phyloP scores from a whole-genome alignment of 2,113 vertebrate species.

The Melanerpes formicivorus region DNA sequence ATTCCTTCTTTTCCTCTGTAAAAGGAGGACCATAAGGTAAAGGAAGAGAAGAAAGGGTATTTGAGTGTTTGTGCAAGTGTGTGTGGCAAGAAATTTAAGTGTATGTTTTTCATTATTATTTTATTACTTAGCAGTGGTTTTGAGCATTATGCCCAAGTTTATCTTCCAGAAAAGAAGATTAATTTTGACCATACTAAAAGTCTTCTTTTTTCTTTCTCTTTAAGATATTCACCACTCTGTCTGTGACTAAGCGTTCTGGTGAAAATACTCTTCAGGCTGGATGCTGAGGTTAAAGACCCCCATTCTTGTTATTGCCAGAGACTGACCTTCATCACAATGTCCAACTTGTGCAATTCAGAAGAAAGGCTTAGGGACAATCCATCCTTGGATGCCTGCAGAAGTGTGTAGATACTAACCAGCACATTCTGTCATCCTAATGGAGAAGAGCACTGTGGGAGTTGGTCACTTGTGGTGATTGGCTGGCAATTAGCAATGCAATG shows the following conservation, averaged over 20 bases:
- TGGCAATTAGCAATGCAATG: slow-evolving; percentile 62
- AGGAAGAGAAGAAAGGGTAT: neutral
- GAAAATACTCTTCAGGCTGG: slow-evolving; percentile 53
- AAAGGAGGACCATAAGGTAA: neutral
- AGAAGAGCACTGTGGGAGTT: neutral
- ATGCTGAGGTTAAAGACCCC: slow-evolving; percentile 81
- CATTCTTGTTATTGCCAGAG: slow-evolving; percentile 70
- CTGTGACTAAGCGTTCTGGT: slow-evolving; percentile 71
- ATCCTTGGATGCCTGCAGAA: neutral
- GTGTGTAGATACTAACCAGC: neutral
- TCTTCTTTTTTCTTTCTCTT: neutral
- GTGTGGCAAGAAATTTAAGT: neutral
- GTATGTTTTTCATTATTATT: neutral
- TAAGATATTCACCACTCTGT: slow-evolving; percentile 76
- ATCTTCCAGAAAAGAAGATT: neutral
- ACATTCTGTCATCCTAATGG: accelerated
- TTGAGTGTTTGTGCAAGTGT: neutral
- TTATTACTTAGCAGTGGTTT: neutral
- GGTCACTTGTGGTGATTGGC: neutral
- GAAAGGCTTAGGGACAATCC: neutral
- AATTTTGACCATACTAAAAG: neutral
- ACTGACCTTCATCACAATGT: neutral
- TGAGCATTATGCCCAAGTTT: neutral
- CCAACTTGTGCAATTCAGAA: neutral
- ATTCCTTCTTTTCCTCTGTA: neutral